Percentiles rank a stretch among this genome's conserved stretches.
These are phyloP conservation scores for Lissonota sp. DNA, from an alignment of 2,888 invertebrate species.

Conservation along the genomic window DNA sequence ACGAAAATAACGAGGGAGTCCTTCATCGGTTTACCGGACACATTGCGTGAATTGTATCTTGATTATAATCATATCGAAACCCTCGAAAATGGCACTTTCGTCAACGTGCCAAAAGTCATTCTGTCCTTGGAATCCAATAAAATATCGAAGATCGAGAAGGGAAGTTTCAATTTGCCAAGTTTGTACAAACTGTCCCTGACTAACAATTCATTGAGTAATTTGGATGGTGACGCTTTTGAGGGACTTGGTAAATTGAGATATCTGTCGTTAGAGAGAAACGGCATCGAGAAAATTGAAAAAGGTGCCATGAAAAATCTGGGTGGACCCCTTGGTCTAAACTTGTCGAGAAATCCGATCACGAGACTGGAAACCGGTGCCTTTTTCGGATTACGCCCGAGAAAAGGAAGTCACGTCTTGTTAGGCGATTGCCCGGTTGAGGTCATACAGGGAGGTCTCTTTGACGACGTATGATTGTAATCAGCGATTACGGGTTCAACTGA, in stretches of 20 bases:
- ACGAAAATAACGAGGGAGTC: slow-evolving; percentile 78
- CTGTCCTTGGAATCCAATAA: slow-evolving; percentile 45
- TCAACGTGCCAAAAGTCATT: slow-evolving; percentile 65
- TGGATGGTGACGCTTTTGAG: slow-evolving; percentile 49
- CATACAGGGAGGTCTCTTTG: no score
- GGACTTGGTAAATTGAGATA: slow-evolving; percentile 5
- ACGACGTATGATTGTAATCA: no score
- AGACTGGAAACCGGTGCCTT: no score
- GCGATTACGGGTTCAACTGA: no score
- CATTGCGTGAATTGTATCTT: slow-evolving; percentile 81
- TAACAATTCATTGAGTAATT: slow-evolving; percentile 53
- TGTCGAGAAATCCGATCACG: no score
- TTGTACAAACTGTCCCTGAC: slow-evolving; percentile 83
- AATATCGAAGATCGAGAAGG: slow-evolving; percentile 47
- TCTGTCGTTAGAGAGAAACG: no score
- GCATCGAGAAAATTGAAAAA: no score
- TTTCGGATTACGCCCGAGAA: no score
- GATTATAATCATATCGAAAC: slow-evolving; percentile 82
- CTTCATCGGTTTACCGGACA: slow-evolving; percentile 80
- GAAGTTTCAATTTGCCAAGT: slow-evolving; percentile 45
- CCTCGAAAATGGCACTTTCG: slow-evolving; percentile 82
- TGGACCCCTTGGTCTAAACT: no score
- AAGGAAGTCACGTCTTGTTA: no score
- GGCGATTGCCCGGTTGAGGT: no score
- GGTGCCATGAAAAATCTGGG: no score